Conservation (phyloP, 2,797 vertebrate species). For the Prunella strophiata region DNA sequence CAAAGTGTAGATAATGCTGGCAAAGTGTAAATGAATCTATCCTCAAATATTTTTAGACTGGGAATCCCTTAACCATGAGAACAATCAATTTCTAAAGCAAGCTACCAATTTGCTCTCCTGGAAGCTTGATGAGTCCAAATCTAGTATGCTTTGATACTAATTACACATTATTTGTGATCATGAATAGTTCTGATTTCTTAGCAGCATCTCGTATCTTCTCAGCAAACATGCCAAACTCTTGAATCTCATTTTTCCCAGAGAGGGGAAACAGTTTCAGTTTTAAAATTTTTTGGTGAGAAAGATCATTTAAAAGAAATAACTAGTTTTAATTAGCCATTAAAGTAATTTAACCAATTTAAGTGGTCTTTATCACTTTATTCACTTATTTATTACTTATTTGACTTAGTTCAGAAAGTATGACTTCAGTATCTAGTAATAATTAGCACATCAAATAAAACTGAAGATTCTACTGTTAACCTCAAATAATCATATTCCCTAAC, state of each 20-base stretch:
- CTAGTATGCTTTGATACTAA: neutral
- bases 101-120: neutral
- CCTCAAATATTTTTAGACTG: neutral
- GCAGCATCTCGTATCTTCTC: neutral
- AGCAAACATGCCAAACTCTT: neutral
- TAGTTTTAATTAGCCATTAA: neutral
- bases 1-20: neutral
- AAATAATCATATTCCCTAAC: neutral
- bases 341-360: neutral
- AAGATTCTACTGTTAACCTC: neutral
- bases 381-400: neutral
- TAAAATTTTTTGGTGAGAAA: neutral
- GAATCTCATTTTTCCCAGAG: neutral
- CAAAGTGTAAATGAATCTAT: neutral
- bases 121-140: neutral
- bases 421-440: neutral
- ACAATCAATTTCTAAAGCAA: slow-evolving; percentile 12
- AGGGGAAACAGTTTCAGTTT: neutral
- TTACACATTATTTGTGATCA: neutral
- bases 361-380: neutral
- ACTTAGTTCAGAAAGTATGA: neutral
- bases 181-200: slow-evolving; percentile 3
- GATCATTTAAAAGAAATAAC: neutral
- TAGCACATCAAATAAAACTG: neutral
- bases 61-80: neutral